Conservation (phyloP, 2,113 vertebrate genomes). For the Hemicordylus capensis region DNA sequence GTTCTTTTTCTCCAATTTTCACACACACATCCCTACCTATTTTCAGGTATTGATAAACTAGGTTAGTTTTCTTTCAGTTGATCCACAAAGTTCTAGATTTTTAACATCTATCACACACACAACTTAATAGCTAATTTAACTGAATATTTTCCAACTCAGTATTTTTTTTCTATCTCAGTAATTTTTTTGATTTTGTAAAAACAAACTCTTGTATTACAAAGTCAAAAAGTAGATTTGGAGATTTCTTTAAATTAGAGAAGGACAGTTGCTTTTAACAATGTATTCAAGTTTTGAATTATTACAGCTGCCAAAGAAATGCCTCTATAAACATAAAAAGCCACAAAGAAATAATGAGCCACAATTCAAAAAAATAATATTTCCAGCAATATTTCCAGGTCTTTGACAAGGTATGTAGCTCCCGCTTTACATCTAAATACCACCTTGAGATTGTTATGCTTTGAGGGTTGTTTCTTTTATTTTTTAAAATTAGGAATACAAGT, state of each 20-base stretch:
- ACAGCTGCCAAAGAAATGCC: background rate
- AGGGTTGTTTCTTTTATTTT: slow-evolving; percentile 48
- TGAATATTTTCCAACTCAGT: no score
- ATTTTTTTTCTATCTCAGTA: background rate
- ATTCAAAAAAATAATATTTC: slow-evolving; percentile 15
- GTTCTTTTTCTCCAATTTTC: no score
- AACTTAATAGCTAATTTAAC: no score
- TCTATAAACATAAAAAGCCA: background rate
- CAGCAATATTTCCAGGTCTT: slow-evolving; percentile 7
- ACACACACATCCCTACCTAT: no score
- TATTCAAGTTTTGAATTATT: background rate
- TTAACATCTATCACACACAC: no score
- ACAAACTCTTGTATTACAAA: background rate
- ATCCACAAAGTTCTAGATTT: no score
- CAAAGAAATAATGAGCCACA: background rate
- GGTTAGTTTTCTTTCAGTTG: no score
- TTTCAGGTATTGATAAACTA: no score
- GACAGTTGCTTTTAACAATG: background rate
- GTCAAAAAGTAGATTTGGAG: background rate
- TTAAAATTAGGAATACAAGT: slow-evolving; percentile 39
- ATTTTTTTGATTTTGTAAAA: background rate
- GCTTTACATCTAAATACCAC: slow-evolving; percentile 33
- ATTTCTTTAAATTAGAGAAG: background rate
- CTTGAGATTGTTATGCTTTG: slow-evolving; percentile 61
- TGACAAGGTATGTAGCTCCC: slow-evolving; percentile 5